Evolutionary conservation across 2,888 invertebrate genomes (phyloP), one percentile per base, ranked within the genome.

Genomic region (Pterostichus madidus): DNA sequence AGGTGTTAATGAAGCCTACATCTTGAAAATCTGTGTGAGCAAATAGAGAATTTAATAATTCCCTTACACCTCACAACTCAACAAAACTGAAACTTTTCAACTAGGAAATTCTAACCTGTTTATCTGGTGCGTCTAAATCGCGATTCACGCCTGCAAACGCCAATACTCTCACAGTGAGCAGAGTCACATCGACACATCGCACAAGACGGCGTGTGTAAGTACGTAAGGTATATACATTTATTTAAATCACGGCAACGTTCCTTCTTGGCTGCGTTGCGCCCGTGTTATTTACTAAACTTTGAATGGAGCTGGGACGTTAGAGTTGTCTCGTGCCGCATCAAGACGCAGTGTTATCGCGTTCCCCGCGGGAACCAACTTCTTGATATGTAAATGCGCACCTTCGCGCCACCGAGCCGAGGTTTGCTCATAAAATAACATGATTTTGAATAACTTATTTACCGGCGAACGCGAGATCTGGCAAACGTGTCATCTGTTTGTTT

Each of bases 351-450:
- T 81, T 81, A 81, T 81, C 81, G 73, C 75, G 59, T 35, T 46
- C 44, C 81, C 81, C 46, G 46, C 73, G 81, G 81, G 75, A 81
- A 59, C 71, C 81, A 81, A 81, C 81, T 81, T 81, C 81, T 81
- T 81, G 75, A 81, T 81, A 81, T 81, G 81, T 81, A 81, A 81
- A 81, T 81, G 81, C 59, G 81, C 75, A 75, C 81, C 81, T 81
- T 75, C 53, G 81, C 75, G 81, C 81, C 81, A 81, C 75, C 44
- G 81, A 81, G 80, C 80, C 73, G 53, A 80, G 53, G 73, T 80
- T 80, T 71, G 71, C 73, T 80, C 80, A 80, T 80, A 80, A 80
- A 81, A 81, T 81, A 75, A 81, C 81, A 81, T 75, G 81, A 75
- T 81, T 81, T 81, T 81, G 81, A 81, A 81, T 81, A 81, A 81